Evolutionary conservation across 2,888 invertebrate species (phyloP).

Genomic region (Dryococelus australis): DNA sequence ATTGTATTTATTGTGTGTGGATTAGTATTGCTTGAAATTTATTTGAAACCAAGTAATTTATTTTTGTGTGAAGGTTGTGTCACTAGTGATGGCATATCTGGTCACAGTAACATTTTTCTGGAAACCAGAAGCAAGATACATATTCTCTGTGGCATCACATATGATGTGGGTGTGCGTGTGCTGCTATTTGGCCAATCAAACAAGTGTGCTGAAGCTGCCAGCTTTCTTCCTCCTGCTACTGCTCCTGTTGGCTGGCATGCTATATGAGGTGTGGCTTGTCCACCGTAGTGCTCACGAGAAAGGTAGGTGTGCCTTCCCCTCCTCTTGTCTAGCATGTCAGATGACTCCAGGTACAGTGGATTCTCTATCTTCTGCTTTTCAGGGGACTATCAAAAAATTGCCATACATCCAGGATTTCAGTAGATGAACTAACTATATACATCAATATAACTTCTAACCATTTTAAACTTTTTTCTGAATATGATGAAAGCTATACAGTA

Average conservation of each 20-base stretch:
- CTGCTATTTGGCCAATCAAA: slow-evolving; percentile 76
- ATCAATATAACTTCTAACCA: no score
- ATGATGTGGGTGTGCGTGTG: slow-evolving; percentile 79
- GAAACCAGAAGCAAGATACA: slow-evolving; percentile 72
- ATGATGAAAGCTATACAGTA: no score
- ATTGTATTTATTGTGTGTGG: no score
- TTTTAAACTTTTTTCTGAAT: no score
- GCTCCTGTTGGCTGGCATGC: slow-evolving; percentile 38
- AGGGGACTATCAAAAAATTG: no score
- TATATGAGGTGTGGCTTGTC: slow-evolving; percentile 40
- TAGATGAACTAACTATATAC: no score
- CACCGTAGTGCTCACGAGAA: slow-evolving; percentile 24
- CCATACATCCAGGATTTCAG: no score
- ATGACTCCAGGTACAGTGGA: no score
- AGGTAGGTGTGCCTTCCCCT: not conserved
- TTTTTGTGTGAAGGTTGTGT: slow-evolving; percentile 65
- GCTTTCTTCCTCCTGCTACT: slow-evolving; percentile 43
- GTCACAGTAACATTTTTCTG: slow-evolving; percentile 76
- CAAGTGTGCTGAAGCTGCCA: slow-evolving; percentile 63
- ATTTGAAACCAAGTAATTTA: no score
- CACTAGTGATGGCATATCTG: slow-evolving; percentile 73
- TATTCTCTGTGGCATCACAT: slow-evolving; percentile 74
- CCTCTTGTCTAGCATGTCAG: no score
- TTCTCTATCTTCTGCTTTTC: no score
- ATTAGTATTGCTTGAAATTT: no score